Base-by-base conservation (phyloP, 2,888 invertebrate species). In the Cosmia trapezina region DNA sequence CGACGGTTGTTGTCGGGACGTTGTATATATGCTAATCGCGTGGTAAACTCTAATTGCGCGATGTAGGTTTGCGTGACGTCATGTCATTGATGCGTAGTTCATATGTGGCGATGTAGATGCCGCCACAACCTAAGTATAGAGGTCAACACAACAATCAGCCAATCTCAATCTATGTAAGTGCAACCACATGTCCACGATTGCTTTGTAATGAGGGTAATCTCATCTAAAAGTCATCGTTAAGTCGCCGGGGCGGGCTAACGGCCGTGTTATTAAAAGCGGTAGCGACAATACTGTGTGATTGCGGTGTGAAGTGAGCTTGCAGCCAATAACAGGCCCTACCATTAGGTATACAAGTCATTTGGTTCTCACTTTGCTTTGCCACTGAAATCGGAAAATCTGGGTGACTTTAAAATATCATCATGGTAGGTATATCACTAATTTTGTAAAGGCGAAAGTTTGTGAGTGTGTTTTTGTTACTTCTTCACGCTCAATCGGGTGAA, bases 241-340 rank as follows among this genome's bases (percentile, higher is more conserved):
- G 51, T 71, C 57, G 51, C 69, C 22, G 49, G 57, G 56, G 65
- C 64, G 53, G 61, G 43, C 66, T 81, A 76, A 80, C 62, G 65
- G 69, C 60, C 69, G 64, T 80, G 87, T 86, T 88, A 89, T 89
- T 89, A 89, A 89, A 86, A 81, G 84, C 82, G 85, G 80, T 81
- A 84, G 84, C 81, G 83, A 89, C 87, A 90, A 88, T 88, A 80
- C 80, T 51, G 87, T 69, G 86, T 88, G 88, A 90, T 90, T 90
- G 89, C 87, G 81, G 77, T 71, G 74, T 80, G 77, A 80, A 88
- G 89, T 72, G 83, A 75, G 53, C 81, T 84, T 61, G 67, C 81
- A 84, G 86, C 67, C 75, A 83, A 88, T 89, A 88, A 78, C 77
- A 70, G 49, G 33, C 53, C 51, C 28, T 1, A 28, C 28, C 28